Evolutionary conservation across 2,113 vertebrate genomes (phyloP).

Genomic region (Muscicapa adusta): DNA sequence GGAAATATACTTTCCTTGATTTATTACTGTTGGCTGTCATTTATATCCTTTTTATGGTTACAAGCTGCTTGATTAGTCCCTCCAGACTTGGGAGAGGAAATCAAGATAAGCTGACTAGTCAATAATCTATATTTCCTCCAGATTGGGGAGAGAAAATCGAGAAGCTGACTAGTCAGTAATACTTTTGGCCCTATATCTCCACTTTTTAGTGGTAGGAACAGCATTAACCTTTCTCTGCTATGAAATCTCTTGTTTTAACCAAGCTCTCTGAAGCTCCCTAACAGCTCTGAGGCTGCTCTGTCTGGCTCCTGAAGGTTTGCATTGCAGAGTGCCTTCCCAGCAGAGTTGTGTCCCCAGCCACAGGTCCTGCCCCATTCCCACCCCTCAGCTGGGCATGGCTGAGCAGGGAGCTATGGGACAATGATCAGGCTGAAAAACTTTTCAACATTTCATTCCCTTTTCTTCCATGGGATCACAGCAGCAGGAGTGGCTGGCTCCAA

Average conservation of each 20-base stretch:
- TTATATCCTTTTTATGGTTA: background rate
- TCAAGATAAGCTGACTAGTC: background rate
- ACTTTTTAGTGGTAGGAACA: background rate
- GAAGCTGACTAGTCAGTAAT: background rate
- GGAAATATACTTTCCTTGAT: background rate
- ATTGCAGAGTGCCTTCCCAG: background rate
- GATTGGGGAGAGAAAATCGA: background rate
- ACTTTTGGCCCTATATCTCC: background rate
- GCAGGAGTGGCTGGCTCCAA: background rate
- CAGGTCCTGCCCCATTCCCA: background rate
- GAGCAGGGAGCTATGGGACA: background rate
- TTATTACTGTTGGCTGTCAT: background rate
- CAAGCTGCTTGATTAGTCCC: background rate
- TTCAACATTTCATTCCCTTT: background rate
- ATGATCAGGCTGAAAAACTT: accelerated
- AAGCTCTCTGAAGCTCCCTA: background rate
- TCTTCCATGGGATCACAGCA: background rate
- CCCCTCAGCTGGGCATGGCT: accelerated
- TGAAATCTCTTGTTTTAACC: background rate
- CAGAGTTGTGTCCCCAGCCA: accelerated
- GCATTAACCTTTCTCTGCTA: background rate
- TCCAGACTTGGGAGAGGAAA: background rate
- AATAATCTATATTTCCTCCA: background rate
- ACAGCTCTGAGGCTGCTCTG: background rate
- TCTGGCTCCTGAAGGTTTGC: background rate